Evolutionary conservation across 2,888 invertebrate genomes (phyloP).

Genomic region (Drosophila anomalata): DNA sequence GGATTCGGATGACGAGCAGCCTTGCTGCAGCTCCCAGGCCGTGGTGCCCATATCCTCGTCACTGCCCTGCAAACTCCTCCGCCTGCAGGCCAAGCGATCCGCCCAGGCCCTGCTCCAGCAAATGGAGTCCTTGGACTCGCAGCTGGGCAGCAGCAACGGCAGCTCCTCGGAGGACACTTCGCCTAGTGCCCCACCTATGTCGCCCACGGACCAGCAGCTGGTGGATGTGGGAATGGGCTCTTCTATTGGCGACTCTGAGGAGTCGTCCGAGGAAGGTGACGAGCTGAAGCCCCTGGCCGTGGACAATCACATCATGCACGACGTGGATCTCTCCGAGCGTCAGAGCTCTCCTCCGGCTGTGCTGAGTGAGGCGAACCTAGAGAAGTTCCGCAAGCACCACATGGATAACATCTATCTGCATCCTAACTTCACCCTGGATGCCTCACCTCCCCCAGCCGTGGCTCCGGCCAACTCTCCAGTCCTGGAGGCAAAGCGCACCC

Average conservation of each 20-base stretch:
- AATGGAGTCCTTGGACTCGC: constrained; percentile 73
- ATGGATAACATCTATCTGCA: constrained; percentile 81
- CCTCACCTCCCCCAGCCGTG: constrained; percentile 72
- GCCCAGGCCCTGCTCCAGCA: constrained; percentile 76
- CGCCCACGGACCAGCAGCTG: constrained; percentile 71
- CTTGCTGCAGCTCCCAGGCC: constrained; percentile 72
- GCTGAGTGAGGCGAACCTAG: constrained; percentile 81
- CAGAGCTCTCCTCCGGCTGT: constrained; percentile 56
- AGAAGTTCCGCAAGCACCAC: constrained; percentile 80
- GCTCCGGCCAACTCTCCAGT: constrained; percentile 71
- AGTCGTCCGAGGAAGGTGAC: constrained; percentile 83
- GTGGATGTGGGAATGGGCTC: constrained; percentile 80
- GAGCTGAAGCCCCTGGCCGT: constrained; percentile 83
- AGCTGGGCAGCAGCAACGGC: constrained; percentile 71
- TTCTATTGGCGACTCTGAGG: constrained; percentile 79
- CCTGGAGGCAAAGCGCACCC: constrained; percentile 68
- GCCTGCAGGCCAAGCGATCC: constrained; percentile 80
- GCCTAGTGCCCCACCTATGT: constrained; percentile 64
- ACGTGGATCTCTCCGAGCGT: constrained; percentile 63
- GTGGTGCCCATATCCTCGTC: constrained; percentile 82
- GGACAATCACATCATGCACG: constrained; percentile 82
- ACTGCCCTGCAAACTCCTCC: constrained; percentile 80
- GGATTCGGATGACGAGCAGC: constrained; percentile 50
- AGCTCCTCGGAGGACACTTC: constrained; percentile 41
- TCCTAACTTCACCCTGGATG: constrained; percentile 76